These are phyloP conservation scores for Pseudoatta argentina DNA, from an alignment of 1,140 invertebrate genomes.

Conservation along the genomic window DNA sequence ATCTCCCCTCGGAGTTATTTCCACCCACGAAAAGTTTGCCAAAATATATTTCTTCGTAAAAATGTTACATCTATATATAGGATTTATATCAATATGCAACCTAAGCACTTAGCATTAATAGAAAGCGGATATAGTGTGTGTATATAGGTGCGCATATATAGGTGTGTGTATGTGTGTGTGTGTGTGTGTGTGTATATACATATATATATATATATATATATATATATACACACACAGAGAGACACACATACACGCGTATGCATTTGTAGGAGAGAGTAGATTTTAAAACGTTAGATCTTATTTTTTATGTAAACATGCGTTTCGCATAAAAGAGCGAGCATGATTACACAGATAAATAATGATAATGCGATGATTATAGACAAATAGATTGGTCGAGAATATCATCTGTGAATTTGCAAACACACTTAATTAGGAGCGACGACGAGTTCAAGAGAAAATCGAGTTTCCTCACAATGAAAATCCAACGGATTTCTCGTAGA, in stretches of 20 bases:
- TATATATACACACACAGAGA: neutral
- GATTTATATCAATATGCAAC: constrained; percentile 67
- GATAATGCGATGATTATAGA: constrained; percentile 73
- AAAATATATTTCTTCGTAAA: constrained; percentile 76
- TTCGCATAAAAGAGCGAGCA: constrained; percentile 27
- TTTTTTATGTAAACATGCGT: constrained; percentile 38
- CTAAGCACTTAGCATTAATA: constrained; percentile 66
- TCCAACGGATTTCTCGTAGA: constrained; percentile 9
- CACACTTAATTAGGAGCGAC: constrained; percentile 58
- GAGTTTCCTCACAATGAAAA: constrained; percentile 45
- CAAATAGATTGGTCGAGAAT: constrained; percentile 84
- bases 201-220: neutral
- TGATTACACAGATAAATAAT: constrained; percentile 48
- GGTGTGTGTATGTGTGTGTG: no score
- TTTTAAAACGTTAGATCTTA: constrained; percentile 45
- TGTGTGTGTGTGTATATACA: no score
- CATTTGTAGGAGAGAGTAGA: constrained; percentile 39
- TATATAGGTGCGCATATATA: no score
- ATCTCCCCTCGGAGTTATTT: constrained; percentile 28
- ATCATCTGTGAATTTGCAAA: constrained; percentile 68
- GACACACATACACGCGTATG: constrained; percentile 3
- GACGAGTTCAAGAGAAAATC: constrained; percentile 26
- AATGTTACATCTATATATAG: constrained; percentile 68
- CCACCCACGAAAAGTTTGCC: constrained; percentile 63
- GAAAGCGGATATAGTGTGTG: constrained; percentile 60